Evolutionary conservation across 2,113 vertebrate species (phyloP).

Genomic region (Istiophorus platypterus): DNA sequence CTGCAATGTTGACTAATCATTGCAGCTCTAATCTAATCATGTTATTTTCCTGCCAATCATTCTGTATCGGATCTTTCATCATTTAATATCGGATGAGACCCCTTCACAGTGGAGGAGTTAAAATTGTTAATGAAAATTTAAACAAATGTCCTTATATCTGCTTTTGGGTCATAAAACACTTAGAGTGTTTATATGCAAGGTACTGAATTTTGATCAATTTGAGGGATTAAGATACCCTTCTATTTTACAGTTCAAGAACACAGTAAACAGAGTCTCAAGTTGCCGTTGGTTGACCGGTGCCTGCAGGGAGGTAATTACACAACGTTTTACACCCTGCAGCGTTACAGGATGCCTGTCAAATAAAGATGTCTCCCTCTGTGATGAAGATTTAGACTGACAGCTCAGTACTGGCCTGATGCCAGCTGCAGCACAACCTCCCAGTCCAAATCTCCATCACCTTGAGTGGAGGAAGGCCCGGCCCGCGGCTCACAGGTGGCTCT

Average conservation of each 20-base stretch:
- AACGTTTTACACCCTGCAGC: not conserved
- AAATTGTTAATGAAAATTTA: too few species aligned
- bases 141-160: too few species aligned
- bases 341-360: conserved; percentile 7
- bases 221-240: not conserved
- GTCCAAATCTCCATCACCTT: not conserved
- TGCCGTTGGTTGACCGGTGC: not conserved
- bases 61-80: too few species aligned
- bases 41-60: too few species aligned
- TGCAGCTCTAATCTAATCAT: too few species aligned
- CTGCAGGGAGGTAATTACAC: not conserved
- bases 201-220: not conserved
- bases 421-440: conserved; percentile 25
- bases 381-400: conserved; percentile 42
- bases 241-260: conserved; percentile 33
- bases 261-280: not conserved
- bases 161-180: too few species aligned
- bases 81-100: too few species aligned
- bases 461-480: conserved; percentile 5
- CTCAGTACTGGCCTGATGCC: conserved; percentile 1
- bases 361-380: conserved; percentile 10
- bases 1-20: too few species aligned
- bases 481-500: conserved; percentile 55
- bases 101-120: too few species aligned
- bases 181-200: too few species aligned